phyloP scores from a whole-genome alignment of 2,888 invertebrate species.

The Pristionchus exspectatus region DNA sequence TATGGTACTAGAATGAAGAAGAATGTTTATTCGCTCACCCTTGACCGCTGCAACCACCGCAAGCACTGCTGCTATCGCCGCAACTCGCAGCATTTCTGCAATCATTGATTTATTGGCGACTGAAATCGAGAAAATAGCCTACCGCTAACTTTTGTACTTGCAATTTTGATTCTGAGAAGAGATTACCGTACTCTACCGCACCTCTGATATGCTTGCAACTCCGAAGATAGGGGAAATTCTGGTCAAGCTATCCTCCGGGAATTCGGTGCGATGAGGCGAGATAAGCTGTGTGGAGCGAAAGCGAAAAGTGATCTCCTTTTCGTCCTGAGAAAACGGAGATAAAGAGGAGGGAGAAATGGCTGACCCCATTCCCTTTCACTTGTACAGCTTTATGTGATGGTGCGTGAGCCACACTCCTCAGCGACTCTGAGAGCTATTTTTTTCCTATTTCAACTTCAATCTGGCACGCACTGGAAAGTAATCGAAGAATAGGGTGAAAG shows the following conservation, averaged over 20 bases:
- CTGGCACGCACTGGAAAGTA: no score
- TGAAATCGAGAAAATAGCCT: no score
- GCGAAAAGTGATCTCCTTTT: background rate
- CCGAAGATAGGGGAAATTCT: background rate
- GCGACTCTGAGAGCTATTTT: background rate
- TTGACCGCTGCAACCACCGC: background rate
- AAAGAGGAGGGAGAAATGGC: slow-evolving; percentile 3
- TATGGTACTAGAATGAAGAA: background rate
- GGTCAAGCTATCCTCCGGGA: background rate
- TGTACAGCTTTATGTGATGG: background rate
- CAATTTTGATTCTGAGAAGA: no score
- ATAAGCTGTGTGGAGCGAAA: background rate
- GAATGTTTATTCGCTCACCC: background rate
- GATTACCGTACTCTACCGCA: no score
- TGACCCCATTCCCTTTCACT: slow-evolving; percentile 52
- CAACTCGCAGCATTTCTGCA: background rate
- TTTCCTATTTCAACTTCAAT: no score
- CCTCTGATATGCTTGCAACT: no score
- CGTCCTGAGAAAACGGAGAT: slow-evolving; percentile 36
- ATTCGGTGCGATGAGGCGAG: background rate
- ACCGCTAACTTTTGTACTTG: no score
- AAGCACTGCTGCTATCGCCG: background rate
- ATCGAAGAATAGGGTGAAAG: no score
- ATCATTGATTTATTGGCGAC: background rate
- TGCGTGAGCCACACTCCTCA: background rate